Evolutionary conservation across 2,888 invertebrate genomes (phyloP), one percentile per base, ranked within the genome.

Genomic region (Suillia variegata): DNA sequence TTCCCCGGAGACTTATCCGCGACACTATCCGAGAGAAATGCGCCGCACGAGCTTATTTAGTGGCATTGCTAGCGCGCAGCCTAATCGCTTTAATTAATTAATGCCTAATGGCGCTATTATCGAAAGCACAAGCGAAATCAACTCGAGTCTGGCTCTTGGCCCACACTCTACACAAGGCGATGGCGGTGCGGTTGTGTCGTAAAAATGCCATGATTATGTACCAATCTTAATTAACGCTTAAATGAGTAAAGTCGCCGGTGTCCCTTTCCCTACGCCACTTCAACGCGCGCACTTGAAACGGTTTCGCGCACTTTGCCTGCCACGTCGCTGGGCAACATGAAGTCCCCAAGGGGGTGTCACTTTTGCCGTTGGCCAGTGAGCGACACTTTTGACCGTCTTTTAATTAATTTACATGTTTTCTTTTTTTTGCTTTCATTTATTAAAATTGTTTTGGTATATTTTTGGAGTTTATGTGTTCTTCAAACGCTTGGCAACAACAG

Each of bases 81-180:
- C 34, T 18, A 54, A 53, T 57, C 54, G 49, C 45, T 26, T 54
- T 57, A 63, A 61, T 63, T 63, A 63, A 63, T 63, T 61, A 61
- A 61, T 63, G 20, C 52, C 47, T 45, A 58, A 31, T 52, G 42
- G 8, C 4, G 48, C 33, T 33, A 22, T 56, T 45, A 52, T 47
- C n/a, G n/a, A n/a, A n/a, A n/a, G n/a, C n/a, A n/a, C 24, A 57
- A 47, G 34, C 18, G 45, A 47, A 58, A 58, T 58, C 48, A 58
- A 58, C 45, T 52, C 47, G 51, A 47, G 22, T 34, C 8, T n/a
- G 38, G 17, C 10, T 21, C 6, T 50, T 10, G 52, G 52, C 38
- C 3, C 38, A 38, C 13, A 10, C n/a, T 45, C 2, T 17, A 6
- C 18, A 2, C 45, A 13, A n/a, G n/a, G n/a, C 4, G 18, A 18